Percentiles rank a stretch among this genome's conserved stretches.
These are phyloP conservation scores for Hydrolagus affinis DNA, from an alignment of 2,113 vertebrate species.

Conservation along the genomic window DNA sequence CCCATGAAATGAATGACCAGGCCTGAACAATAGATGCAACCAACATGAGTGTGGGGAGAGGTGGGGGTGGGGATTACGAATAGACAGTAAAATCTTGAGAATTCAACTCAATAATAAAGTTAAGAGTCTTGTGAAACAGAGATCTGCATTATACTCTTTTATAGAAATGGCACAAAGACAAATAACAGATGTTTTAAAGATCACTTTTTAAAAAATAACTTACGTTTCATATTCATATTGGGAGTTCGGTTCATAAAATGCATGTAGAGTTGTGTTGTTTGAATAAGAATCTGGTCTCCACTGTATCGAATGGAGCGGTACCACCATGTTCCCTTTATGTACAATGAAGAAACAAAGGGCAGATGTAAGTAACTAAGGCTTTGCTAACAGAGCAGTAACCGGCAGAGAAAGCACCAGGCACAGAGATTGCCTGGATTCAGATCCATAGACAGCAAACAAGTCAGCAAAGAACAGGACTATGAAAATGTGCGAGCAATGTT, in stretches of 20 bases:
- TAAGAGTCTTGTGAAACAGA: background rate
- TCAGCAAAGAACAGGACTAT: background rate
- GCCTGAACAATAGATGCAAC: background rate
- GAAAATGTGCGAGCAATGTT: background rate
- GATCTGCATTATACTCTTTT: background rate
- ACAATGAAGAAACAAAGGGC: slow-evolving; percentile 31
- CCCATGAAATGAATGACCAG: background rate
- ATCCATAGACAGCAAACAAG: background rate
- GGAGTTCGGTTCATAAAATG: slow-evolving; percentile 97
- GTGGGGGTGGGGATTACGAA: background rate
- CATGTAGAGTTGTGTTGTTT: slow-evolving; percentile 95
- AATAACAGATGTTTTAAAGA: background rate
- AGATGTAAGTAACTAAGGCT: background rate
- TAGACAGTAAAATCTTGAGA: background rate
- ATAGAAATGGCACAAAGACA: background rate
- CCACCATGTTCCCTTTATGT: slow-evolving; percentile 90
- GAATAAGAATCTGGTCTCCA: slow-evolving; percentile 95
- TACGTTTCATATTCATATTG: slow-evolving; percentile 98
- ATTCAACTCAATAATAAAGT: background rate
- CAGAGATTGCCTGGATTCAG: background rate
- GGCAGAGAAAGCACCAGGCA: background rate
- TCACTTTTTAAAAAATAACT: slow-evolving; percentile 46
- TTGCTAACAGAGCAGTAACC: background rate
- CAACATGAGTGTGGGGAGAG: background rate
- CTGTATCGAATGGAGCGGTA: slow-evolving; percentile 96